These are phyloP conservation scores for Cephus pygmeus DNA, from an alignment of 2,888 invertebrate species.

Conservation along the genomic window DNA sequence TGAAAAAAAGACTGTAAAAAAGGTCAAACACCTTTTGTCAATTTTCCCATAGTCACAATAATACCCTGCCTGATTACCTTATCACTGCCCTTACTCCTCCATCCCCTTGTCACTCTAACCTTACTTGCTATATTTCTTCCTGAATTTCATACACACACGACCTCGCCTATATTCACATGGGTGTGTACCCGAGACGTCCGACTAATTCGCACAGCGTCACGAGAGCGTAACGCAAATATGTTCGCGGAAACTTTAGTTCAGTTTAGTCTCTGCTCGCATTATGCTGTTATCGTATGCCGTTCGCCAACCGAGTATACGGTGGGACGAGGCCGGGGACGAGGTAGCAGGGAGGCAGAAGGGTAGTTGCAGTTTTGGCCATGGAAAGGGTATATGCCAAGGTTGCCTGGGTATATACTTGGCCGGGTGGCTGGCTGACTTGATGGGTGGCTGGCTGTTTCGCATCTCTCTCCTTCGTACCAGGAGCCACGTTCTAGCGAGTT, in stretches of 20 bases:
- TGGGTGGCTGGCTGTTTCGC: not conserved
- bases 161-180: not conserved
- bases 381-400: not conserved
- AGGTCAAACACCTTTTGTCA: not conserved
- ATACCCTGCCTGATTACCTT: not conserved
- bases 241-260: constrained; percentile 20
- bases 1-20: not conserved
- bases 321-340: no score
- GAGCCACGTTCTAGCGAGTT: not conserved
- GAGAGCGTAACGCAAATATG: constrained; percentile 17
- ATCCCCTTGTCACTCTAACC: not conserved
- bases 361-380: not conserved
- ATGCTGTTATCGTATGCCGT: not conserved
- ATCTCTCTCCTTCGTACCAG: not conserved
- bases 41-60: not conserved
- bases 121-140: not conserved
- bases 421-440: not conserved
- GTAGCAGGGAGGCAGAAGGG: not conserved
- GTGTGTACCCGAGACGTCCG: not conserved
- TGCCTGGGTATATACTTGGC: not conserved
- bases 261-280: constrained; percentile 22
- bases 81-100: not conserved
- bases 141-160: not conserved
- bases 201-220: constrained; percentile 2
- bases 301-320: not conserved